Evolutionary conservation across 2,888 invertebrate genomes (phyloP), one percentile per base, ranked within the genome.

Genomic region (Caenorhabditis sp.): DNA sequence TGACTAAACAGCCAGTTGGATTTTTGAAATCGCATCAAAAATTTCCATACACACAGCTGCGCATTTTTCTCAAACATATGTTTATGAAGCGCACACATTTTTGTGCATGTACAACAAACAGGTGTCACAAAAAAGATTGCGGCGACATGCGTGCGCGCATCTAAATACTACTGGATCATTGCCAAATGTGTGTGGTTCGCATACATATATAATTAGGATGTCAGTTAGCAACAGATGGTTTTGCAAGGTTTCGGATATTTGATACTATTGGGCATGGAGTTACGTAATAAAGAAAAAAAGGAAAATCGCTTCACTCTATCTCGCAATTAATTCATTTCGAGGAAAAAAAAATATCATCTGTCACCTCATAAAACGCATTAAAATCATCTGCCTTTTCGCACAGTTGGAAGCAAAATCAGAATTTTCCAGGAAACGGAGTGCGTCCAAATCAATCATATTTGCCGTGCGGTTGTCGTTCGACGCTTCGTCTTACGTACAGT

Each of bases 391-490:
- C 3, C 10, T 10, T 17, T 43, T 43, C 43, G 12, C 43, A n/a
- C n/a, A 43, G 43, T 17, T 10, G 43, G 43, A 43, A 43, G 43
- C 43, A 17, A 43, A 36, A 17, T 43, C 21, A 5, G 5, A 51
- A 51, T 55, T 55, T 77, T 81, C 27, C 71, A 85, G 85, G 84
- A 24, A 74, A 63, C 12, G 86, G 86, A 49, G 83, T 84, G 62
- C 81, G 86, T 14, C 87, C 87, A 8, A 86, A 87, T 61, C 87
- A 87, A 74, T 82, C 81, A 63, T 86, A 86, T 59, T 75, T 87
- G 27, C 86, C 86, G 19, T 84, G 84, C 68, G 83, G 81, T 5
- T 86, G 86, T 65, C 66, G 65, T 8, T 85, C 86, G n/a, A 86
- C 83, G 83, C 69, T 86, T 43, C 69, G 86, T 19, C 73, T 86